Conservation (phyloP, 2,113 vertebrate species). For the Carettochelys insculpta region DNA sequence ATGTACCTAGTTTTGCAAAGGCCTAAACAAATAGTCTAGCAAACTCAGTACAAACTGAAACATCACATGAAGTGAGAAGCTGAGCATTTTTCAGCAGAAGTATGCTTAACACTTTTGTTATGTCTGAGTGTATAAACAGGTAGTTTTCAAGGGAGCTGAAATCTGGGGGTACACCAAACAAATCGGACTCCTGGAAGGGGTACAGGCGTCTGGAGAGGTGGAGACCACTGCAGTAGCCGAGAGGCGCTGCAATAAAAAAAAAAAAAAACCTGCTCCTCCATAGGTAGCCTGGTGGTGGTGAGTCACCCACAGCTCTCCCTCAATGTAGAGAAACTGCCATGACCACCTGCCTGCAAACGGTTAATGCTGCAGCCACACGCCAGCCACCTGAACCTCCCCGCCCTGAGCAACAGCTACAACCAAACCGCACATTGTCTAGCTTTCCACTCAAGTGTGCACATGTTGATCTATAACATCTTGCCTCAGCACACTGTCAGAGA, state of each 20-base stretch:
- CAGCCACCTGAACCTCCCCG: neutral
- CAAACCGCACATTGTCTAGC: neutral
- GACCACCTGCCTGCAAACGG: neutral
- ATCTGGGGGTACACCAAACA: too few relatives aligned
- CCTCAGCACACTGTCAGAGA: slow-evolving; percentile 11
- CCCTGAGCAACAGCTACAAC: neutral
- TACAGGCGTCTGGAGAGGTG: too few relatives aligned
- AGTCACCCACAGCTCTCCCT: neutral
- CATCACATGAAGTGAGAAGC: too few relatives aligned
- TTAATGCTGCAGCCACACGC: neutral
- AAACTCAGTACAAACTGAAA: too few relatives aligned
- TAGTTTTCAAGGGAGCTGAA: too few relatives aligned
- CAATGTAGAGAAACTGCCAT: neutral
- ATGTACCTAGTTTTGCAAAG: too few relatives aligned
- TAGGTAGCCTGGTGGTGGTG: neutral
- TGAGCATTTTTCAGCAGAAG: too few relatives aligned
- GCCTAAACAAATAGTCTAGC: too few relatives aligned
- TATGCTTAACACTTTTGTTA: too few relatives aligned
- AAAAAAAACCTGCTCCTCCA: too few relatives aligned
- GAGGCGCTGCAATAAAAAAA: neutral
- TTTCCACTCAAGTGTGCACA: neutral
- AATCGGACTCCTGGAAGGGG: too few relatives aligned
- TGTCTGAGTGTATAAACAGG: too few relatives aligned
- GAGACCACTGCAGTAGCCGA: neutral
- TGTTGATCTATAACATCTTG: neutral